A percentile compares a stretch with the other conserved stretches of the same genome.
Conservation (phyloP, 2,888 invertebrate species). For the Entomobrya multifasciata region DNA sequence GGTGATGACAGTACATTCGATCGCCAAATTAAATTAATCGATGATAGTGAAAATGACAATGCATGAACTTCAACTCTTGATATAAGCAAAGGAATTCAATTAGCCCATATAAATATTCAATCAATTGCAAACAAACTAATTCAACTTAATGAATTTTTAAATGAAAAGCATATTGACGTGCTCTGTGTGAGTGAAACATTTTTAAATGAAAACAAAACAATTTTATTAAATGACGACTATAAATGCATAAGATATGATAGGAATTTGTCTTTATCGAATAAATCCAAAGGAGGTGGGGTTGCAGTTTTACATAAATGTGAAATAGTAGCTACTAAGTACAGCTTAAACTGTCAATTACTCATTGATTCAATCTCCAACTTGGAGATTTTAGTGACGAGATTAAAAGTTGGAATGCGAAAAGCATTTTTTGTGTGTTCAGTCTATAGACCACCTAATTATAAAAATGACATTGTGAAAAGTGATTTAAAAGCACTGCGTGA, state of each 20-base stretch:
- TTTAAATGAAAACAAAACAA: neutral
- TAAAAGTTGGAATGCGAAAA: neutral
- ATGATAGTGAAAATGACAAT: too few relatives aligned
- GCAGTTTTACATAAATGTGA: neutral
- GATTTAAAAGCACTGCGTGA: neutral
- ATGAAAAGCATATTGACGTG: neutral
- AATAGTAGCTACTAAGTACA: neutral
- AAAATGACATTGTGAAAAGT: neutral
- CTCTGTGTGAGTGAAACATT: conserved; percentile 30
- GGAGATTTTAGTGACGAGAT: neutral
- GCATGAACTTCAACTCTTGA: too few relatives aligned
- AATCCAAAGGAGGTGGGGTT: conserved; percentile 26
- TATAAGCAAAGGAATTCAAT: too few relatives aligned
- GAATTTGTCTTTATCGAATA: neutral
- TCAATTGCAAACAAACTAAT: neutral
- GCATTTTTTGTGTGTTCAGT: neutral
- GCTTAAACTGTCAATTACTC: neutral
- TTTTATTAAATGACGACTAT: neutral
- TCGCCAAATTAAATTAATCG: too few relatives aligned
- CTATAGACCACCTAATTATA: neutral
- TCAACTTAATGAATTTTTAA: neutral
- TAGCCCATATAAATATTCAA: conserved; percentile 1
- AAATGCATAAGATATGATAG: neutral
- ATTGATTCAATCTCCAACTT: neutral
- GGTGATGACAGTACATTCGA: too few relatives aligned